Percentiles rank a stretch among this genome's conserved stretches.
Conservation (phyloP, 2,797 vertebrate genomes). For the Ptychadena robeensis region DNA sequence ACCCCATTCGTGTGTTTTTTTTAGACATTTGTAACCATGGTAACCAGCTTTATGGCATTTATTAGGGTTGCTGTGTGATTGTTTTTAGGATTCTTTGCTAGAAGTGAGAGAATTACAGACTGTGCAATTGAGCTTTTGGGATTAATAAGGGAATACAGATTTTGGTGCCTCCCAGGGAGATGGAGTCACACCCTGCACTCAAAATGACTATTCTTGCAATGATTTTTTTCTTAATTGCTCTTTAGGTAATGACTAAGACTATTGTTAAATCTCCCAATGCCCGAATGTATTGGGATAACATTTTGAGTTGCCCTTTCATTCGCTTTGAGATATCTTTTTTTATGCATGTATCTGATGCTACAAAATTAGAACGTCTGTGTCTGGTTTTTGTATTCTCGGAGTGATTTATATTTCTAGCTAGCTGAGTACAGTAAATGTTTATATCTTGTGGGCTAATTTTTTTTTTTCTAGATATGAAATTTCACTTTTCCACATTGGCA, state of each 20-base stretch:
- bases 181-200: background rate
- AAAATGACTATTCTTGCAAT: background rate
- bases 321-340: background rate
- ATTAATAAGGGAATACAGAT: constrained; percentile 25
- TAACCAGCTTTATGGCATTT: background rate
- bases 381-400: background rate
- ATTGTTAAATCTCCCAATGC: background rate
- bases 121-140: constrained; percentile 16
- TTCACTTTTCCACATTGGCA: no score
- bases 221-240: no score
- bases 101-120: constrained; percentile 29
- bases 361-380: background rate
- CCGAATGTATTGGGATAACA: background rate
- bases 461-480: no score
- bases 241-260: background rate
- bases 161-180: constrained; percentile 32
- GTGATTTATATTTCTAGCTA: no score
- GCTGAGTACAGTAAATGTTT: no score
- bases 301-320: background rate
- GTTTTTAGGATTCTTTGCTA: background rate
- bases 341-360: no score
- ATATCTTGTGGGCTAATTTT: no score
- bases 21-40: background rate
- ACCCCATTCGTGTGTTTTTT: background rate
- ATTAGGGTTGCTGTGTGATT: background rate